Evolutionary conservation across 2,797 vertebrate species (phyloP).

Genomic region (Microctenopoma lineatum): DNA sequence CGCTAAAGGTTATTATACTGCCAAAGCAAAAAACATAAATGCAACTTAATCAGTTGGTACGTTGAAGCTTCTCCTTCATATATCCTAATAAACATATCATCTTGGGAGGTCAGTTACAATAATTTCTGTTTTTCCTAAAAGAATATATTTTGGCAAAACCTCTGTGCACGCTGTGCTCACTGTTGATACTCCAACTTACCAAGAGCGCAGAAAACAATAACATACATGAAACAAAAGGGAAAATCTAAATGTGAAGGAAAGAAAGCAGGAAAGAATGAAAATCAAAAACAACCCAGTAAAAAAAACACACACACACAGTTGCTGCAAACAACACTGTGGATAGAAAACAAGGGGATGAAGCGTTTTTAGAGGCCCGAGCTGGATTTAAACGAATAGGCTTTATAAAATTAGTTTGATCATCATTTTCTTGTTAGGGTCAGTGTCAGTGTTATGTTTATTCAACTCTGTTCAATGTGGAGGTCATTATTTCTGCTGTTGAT

Average conservation of each 20-base stretch:
- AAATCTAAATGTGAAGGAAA: conserved; percentile 16
- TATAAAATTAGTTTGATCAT: conserved; percentile 72
- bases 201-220: conserved; percentile 21
- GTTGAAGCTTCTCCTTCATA: background rate
- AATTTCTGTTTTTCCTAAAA: conserved; percentile 6
- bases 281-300: conserved; percentile 70
- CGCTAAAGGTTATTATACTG: background rate
- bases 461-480: conserved; percentile 11
- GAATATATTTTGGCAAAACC: conserved; percentile 8
- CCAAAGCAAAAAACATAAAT: background rate
- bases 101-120: background rate
- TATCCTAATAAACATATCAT: conserved; percentile 2
- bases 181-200: background rate
- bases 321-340: conserved; percentile 70
- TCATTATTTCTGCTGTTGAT: conserved; percentile 1
- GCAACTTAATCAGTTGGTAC: background rate
- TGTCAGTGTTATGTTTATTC: conserved; percentile 22
- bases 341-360: conserved; percentile 79
- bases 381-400: conserved; percentile 83
- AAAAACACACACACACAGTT: conserved; percentile 52
- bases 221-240: conserved; percentile 10
- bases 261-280: conserved; percentile 16
- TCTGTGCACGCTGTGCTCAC: conserved; percentile 2
- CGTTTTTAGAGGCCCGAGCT: conserved; percentile 70
- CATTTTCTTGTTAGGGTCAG: conserved; percentile 26